Conservation (phyloP, 2,888 invertebrate species). For the Hirtodrosophila confusa region DNA sequence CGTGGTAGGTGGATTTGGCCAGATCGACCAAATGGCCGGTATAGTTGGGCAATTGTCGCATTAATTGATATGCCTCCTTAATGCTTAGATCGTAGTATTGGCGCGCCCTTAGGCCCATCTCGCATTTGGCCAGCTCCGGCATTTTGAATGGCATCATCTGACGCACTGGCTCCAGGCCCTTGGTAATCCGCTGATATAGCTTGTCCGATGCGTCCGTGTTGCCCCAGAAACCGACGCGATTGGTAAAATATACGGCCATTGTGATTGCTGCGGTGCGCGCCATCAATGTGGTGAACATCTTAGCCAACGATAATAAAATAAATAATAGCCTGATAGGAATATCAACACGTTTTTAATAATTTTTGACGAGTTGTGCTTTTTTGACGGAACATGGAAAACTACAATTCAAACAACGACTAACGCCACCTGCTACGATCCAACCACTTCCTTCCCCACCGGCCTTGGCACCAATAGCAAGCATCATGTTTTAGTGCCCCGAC, state of each 20-base stretch:
- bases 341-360: slow-evolving; percentile 6
- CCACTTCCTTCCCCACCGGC: too few relatives aligned
- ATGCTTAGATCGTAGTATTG: slow-evolving; percentile 28
- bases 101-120: slow-evolving; percentile 3
- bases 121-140: not conserved
- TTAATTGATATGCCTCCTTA: slow-evolving; percentile 15
- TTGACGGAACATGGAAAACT: not conserved
- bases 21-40: slow-evolving; percentile 4
- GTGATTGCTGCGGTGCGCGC: slow-evolving; percentile 32
- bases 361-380: slow-evolving; percentile 3
- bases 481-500: too few relatives aligned
- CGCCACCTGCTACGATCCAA: slow-evolving; percentile 1
- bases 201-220: slow-evolving; percentile 28
- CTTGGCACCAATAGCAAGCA: too few relatives aligned
- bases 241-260: slow-evolving; percentile 35
- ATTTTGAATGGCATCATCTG: slow-evolving; percentile 2
- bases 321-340: not conserved
- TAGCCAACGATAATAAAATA: not conserved
- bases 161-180: slow-evolving; percentile 17
- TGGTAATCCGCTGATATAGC: slow-evolving; percentile 11
- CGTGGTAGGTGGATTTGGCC: slow-evolving; percentile 8
- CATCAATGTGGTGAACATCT: slow-evolving; percentile 25
- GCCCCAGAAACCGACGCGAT: slow-evolving; percentile 38
- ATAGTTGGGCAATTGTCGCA: slow-evolving; percentile 28
- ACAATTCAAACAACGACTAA: slow-evolving; percentile 1